Evolutionary conservation across 2,888 invertebrate genomes (phyloP).

Genomic region (Tryphoninae sp.): DNA sequence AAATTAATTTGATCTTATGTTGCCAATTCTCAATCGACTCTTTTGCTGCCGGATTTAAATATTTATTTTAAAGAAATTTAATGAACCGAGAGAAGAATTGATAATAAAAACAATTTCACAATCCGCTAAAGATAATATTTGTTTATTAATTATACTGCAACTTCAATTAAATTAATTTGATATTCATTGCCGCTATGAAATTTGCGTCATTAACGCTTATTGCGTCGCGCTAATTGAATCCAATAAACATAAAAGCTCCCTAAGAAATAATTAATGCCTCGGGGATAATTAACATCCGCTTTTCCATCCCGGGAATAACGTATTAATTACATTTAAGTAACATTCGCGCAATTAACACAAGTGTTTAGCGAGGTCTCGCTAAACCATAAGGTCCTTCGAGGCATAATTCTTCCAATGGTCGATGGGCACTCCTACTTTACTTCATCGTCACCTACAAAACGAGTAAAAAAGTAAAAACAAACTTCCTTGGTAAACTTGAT

Average conservation of each 20-base stretch:
- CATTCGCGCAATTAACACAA: constrained; percentile 72
- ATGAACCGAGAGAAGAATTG: not conserved
- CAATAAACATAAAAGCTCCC: not conserved
- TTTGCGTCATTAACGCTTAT: not conserved
- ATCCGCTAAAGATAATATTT: not conserved
- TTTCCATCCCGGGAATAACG: constrained; percentile 53
- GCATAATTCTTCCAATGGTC: not conserved
- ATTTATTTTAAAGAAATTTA: no score
- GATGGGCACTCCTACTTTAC: not conserved
- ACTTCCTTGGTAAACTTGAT: not conserved
- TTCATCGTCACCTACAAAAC: not conserved
- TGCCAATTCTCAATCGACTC: not conserved
- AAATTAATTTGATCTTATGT: no score
- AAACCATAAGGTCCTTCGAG: constrained; percentile 20
- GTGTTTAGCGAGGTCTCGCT: constrained; percentile 60
- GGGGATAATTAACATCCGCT: constrained; percentile 71
- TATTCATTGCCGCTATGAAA: not conserved
- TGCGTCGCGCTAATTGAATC: not conserved
- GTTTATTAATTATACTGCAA: not conserved
- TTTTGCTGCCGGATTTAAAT: not conserved
- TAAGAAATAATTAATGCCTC: not conserved
- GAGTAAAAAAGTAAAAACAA: no score
- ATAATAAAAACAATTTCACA: not conserved
- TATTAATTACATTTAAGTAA: constrained; percentile 74
- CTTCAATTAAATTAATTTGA: not conserved